These are phyloP conservation scores for Eremobia ochroleuca DNA, from an alignment of 2,888 invertebrate species.

Conservation along the genomic window DNA sequence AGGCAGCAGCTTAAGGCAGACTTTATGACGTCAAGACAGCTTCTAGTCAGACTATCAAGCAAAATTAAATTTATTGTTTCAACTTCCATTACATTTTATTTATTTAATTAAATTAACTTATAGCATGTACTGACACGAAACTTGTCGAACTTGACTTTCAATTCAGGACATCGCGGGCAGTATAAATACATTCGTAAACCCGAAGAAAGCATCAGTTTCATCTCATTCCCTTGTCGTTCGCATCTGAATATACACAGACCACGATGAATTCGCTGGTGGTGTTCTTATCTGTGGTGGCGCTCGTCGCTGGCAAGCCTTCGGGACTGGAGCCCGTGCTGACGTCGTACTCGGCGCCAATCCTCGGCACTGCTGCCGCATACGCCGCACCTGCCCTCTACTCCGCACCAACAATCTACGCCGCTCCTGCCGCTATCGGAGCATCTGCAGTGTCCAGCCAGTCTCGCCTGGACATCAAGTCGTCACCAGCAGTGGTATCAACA, in stretches of 20 bases:
- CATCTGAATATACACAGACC: conserved; percentile 91
- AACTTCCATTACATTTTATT: conserved; percentile 14
- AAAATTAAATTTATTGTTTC: conserved; percentile 22
- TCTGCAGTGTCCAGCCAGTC: conserved; percentile 73
- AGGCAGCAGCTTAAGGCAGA: not conserved
- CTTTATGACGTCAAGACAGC: no score
- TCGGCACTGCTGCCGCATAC: conserved; percentile 58
- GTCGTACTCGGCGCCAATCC: conserved; percentile 70
- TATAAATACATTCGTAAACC: conserved; percentile 83
- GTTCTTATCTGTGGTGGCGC: conserved; percentile 92
- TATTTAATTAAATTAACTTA: conserved; percentile 58
- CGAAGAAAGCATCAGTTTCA: conserved; percentile 88
- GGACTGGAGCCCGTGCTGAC: conserved; percentile 54
- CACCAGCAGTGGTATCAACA: conserved; percentile 78
- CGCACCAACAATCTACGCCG: conserved; percentile 57
- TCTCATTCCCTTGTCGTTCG: conserved; percentile 77
- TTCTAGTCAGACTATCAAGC: not conserved
- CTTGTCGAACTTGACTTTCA: conserved; percentile 88
- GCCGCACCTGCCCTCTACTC: conserved; percentile 68
- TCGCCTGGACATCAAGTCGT: conserved; percentile 79
- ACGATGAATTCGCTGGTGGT: conserved; percentile 92
- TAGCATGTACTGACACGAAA: conserved; percentile 69
- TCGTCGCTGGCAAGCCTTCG: conserved; percentile 67
- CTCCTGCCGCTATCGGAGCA: conserved; percentile 53
- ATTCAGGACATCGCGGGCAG: conserved; percentile 74